Conservation (phyloP, 53 echinoderm and acorn worm genomes). For the Paelopatides confundens region DNA sequence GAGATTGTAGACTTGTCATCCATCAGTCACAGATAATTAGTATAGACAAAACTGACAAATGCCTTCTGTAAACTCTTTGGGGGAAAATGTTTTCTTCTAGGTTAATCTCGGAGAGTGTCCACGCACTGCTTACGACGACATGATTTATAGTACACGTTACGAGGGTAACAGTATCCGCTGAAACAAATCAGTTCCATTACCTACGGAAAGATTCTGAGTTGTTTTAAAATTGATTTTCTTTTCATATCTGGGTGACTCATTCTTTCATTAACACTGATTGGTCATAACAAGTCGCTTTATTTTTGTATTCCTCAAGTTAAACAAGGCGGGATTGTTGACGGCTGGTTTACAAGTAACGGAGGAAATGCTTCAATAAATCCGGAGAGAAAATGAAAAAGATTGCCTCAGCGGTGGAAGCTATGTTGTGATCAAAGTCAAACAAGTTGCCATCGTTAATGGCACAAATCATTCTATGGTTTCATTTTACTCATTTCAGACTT, state of each 20-base stretch:
- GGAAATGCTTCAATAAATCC: slow-evolving; percentile 4
- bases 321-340: slow-evolving; percentile 10
- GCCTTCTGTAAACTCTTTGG: neutral
- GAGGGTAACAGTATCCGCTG: slow-evolving; percentile 1
- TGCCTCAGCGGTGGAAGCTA: neutral
- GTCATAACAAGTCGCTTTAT: slow-evolving; percentile 22
- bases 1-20: neutral
- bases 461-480: slow-evolving; percentile 17
- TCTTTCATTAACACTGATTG: slow-evolving; percentile 31
- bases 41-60: neutral
- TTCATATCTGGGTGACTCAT: slow-evolving; percentile 35
- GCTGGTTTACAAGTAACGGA: slow-evolving; percentile 7
- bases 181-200: neutral
- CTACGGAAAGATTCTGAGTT: neutral
- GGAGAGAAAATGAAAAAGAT: neutral
- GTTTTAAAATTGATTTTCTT: slow-evolving; percentile 26
- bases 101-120: slow-evolving; percentile 35
- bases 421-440: slow-evolving; percentile 34
- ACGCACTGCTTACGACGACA: neutral
- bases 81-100: neutral
- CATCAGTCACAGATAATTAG: slow-evolving; percentile 37
- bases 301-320: slow-evolving; percentile 2
- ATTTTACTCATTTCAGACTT: neutral
- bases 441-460: neutral
- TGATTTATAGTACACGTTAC: slow-evolving; percentile 2